Evolutionary conservation across 1,140 invertebrate genomes (phyloP).

Genomic region (Dolichoris vasculosae): DNA sequence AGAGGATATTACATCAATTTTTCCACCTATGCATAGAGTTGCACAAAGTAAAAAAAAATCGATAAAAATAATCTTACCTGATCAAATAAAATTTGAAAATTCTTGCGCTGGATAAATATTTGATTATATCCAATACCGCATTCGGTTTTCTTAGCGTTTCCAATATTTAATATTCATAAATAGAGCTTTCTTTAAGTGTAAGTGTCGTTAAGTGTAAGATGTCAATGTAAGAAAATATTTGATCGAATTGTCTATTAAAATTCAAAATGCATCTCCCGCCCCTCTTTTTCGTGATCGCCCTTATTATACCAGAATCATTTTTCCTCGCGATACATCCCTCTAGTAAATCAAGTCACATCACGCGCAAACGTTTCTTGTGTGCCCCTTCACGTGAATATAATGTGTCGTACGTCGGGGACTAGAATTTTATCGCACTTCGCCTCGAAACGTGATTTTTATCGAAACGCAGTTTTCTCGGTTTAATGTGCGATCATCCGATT

Average conservation of each 20-base stretch:
- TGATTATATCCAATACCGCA: too few species aligned
- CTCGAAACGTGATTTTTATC: conserved; percentile 17
- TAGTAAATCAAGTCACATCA: conserved; percentile 22
- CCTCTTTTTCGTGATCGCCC: neutral
- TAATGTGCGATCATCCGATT: conserved; percentile 35
- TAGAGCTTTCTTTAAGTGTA: too few species aligned
- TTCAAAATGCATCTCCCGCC: neutral
- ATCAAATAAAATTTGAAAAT: too few species aligned
- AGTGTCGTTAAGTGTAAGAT: too few species aligned
- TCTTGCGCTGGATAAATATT: too few species aligned
- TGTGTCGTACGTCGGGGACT: neutral
- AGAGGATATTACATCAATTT: too few species aligned
- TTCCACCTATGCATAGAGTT: too few species aligned
- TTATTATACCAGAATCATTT: conserved; percentile 15
- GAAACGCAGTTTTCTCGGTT: conserved; percentile 27
- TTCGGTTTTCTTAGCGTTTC: too few species aligned
- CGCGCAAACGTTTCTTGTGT: conserved; percentile 9
- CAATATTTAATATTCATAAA: too few species aligned
- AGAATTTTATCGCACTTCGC: neutral
- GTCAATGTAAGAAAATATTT: neutral
- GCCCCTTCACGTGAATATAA: conserved; percentile 10
- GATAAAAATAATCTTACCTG: too few species aligned
- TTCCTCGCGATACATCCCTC: neutral
- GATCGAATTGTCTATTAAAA: neutral
- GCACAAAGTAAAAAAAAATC: too few species aligned